phyloP scores from a whole-genome alignment of 2,797 vertebrate genomes.

The Syngnathus rostellatus region DNA sequence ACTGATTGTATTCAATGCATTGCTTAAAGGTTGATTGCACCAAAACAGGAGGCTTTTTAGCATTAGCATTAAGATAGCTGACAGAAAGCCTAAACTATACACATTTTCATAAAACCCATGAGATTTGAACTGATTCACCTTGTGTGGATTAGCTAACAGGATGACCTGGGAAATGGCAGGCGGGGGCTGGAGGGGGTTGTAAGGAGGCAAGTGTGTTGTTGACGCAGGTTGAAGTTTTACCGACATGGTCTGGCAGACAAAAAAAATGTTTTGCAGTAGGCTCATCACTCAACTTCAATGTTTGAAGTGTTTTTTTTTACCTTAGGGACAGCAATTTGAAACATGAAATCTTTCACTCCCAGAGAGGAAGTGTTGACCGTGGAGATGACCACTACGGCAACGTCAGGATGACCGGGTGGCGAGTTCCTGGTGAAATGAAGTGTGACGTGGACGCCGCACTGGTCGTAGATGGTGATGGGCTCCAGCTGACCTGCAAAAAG shows the following conservation, averaged over 20 bases:
- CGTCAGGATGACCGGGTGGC: slow-evolving; percentile 51
- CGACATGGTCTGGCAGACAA: slow-evolving; percentile 68
- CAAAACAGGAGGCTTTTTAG: too few relatives aligned
- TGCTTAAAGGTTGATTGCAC: too few relatives aligned
- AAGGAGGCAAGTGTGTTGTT: slow-evolving; percentile 70
- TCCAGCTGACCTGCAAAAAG: slow-evolving; percentile 66
- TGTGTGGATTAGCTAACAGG: slow-evolving; percentile 76
- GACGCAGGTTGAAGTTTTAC: slow-evolving; percentile 80
- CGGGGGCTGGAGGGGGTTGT: slow-evolving; percentile 76
- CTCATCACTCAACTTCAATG: background rate
- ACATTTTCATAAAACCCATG: background rate
- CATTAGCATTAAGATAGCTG: too few relatives aligned
- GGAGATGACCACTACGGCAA: slow-evolving; percentile 76
- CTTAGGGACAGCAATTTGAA: slow-evolving; percentile 84
- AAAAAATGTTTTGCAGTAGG: background rate
- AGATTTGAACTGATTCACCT: slow-evolving; percentile 51
- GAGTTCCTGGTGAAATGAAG: slow-evolving; percentile 76
- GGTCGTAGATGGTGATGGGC: slow-evolving; percentile 70
- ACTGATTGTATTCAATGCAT: too few relatives aligned
- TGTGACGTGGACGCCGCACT: slow-evolving; percentile 72
- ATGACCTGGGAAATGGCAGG: slow-evolving; percentile 77
- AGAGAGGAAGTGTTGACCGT: slow-evolving; percentile 78
- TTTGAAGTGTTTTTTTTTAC: slow-evolving; percentile 44
- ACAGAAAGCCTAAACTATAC: too few relatives aligned
- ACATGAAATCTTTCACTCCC: slow-evolving; percentile 66